Base-by-base conservation (phyloP, 1,140 invertebrate species). In the Littorina saxatilis region DNA sequence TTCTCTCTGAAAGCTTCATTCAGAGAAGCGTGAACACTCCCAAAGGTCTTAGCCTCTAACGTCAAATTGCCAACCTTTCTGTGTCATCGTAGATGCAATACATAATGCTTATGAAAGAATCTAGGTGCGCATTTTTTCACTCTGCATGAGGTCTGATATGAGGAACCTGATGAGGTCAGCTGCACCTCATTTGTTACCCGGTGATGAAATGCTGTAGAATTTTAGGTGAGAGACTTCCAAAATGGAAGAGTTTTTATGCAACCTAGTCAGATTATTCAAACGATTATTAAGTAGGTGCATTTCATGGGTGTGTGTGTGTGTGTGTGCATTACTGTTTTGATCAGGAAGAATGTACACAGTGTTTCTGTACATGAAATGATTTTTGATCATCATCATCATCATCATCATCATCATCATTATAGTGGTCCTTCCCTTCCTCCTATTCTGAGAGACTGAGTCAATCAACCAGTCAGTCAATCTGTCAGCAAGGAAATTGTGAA, bases 301-400 rank as follows among this genome's bases (percentile, higher is more conserved):
- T 5, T 47, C n/a, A n/a, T n/a, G n/a, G n/a, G n/a, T n/a, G n/a
- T 66, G 61, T 66, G 61, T 66, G 61, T 66, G 61, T 58, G 55
- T 66, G 61, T 66, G 61, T 66, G 61, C 35, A 32, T 35, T 27
- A 11, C 23, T 23, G 23, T 4, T 0, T 4, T 20, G 23, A 27
- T 4, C 20, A 61, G 55, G 13, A 61, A 20, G 55, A 13, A 61
- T 7, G 55, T 23, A 27, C 7, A 61, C 7, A 7, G 47, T 20
- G 20, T 50, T 50, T 9, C 9, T 9, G 9, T 50, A 50, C 47
- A 50, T 20, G 9, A 20, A 7, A 50, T 50, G 47, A n/a, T n/a
- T n/a, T 55, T 17, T 68, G 9, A 9, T 27, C 35, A 68, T 68
- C n/a, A 68, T 68, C n/a, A 68, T 68, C n/a, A 68, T 68, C n/a